Conservation (phyloP, 2,113 vertebrate species). For the Planiliza haematocheilus region DNA sequence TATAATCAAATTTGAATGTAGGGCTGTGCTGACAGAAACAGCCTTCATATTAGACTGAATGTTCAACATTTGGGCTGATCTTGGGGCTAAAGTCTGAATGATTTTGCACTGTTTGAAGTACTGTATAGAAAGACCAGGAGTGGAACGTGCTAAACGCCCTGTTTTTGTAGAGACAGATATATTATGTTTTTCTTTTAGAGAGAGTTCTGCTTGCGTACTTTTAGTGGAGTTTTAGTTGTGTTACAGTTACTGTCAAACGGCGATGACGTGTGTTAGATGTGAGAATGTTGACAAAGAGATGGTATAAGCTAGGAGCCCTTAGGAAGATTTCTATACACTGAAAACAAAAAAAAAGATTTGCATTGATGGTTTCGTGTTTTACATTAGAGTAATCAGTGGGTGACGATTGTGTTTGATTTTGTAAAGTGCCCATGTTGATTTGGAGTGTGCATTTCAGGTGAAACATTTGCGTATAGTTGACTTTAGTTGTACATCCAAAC, state of each 20-base stretch:
- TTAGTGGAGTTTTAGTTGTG: slow-evolving; percentile 56
- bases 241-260: slow-evolving; percentile 44
- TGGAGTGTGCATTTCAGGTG: slow-evolving; percentile 42
- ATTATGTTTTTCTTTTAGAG: slow-evolving; percentile 29
- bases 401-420: slow-evolving; percentile 49
- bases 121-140: slow-evolving; percentile 63
- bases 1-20: slow-evolving; percentile 73
- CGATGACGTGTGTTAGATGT: slow-evolving; percentile 43
- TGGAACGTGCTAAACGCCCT: slow-evolving; percentile 37
- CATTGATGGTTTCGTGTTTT: slow-evolving; percentile 43
- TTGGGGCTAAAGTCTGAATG: slow-evolving; percentile 36
- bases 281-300: slow-evolving; percentile 48
- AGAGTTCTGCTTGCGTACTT: slow-evolving; percentile 31
- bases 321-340: slow-evolving; percentile 71
- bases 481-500: slow-evolving; percentile 23
- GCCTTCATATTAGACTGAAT: slow-evolving; percentile 25
- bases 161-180: slow-evolving; percentile 46
- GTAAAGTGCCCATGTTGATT: slow-evolving; percentile 49
- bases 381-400: slow-evolving; percentile 43
- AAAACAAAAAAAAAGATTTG: slow-evolving; percentile 48
- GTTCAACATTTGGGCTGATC: slow-evolving; percentile 34
- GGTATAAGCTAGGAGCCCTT: slow-evolving; percentile 70
- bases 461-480: slow-evolving; percentile 41
- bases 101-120: slow-evolving; percentile 79
- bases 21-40: slow-evolving; percentile 32